Percentiles rank a stretch among this genome's conserved stretches.
phyloP scores from a whole-genome alignment of 2,113 vertebrate species.

The Tiliqua scincoides region DNA sequence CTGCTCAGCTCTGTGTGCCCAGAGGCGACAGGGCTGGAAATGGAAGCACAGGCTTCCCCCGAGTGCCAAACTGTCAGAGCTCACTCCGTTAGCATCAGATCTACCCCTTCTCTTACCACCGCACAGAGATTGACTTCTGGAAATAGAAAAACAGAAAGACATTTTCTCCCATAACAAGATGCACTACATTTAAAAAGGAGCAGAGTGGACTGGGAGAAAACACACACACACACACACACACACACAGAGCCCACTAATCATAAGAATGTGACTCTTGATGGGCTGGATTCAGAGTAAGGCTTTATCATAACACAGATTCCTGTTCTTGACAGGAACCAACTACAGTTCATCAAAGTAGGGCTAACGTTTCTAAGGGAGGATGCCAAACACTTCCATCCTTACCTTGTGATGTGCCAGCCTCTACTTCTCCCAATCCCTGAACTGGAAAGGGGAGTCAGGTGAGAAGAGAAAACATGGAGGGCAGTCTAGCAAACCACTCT shows the following conservation, averaged over 20 bases:
- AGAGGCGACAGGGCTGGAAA: slow-evolving; percentile 73
- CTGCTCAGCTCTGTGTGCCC: slow-evolving; percentile 39
- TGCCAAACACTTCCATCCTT: no score
- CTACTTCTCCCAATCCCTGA: no score
- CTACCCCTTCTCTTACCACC: slow-evolving; percentile 1
- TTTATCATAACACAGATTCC: background rate
- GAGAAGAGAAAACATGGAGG: no score
- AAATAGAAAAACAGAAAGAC: slow-evolving; percentile 55
- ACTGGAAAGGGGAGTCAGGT: no score
- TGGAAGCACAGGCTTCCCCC: slow-evolving; percentile 63
- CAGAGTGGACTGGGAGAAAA: background rate
- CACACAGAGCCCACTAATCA: no score
- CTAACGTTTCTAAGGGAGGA: no score
- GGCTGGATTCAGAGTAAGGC: background rate
- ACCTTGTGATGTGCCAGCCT: no score
- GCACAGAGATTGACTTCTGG: background rate
- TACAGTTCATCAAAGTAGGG: no score
- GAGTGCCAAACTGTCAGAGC: slow-evolving; percentile 61
- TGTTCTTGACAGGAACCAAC: background rate
- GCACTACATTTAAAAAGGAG: slow-evolving; percentile 27
- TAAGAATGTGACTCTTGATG: background rate
- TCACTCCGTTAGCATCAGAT: slow-evolving; percentile 25
- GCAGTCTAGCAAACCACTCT: no score
- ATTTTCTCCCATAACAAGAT: background rate
- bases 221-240: no score